phyloP scores from a whole-genome alignment of 1,140 invertebrate species.

The Halesus radiatus region DNA sequence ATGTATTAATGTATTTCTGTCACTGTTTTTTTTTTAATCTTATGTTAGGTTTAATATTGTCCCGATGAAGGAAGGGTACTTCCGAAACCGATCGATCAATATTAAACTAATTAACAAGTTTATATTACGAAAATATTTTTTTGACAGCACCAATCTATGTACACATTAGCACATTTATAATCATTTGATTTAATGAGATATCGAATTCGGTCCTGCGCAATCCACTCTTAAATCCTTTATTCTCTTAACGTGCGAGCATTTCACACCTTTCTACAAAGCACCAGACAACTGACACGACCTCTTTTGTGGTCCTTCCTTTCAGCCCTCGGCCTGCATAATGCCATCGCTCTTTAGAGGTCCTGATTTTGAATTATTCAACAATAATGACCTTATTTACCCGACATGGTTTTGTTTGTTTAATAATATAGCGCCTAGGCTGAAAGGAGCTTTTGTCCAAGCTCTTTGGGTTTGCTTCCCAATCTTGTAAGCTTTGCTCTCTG shows the following conservation, averaged over 20 bases:
- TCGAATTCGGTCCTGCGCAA: neutral
- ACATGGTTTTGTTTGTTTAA: constrained; percentile 35
- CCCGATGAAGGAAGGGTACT: too few relatives aligned
- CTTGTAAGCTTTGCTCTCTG: neutral
- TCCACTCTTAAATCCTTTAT: too few relatives aligned
- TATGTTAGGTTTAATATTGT: too few relatives aligned
- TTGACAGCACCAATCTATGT: too few relatives aligned
- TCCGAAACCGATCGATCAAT: too few relatives aligned
- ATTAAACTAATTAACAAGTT: too few relatives aligned
- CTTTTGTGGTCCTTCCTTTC: constrained; percentile 16
- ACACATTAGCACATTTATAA: too few relatives aligned
- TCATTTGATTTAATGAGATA: too few relatives aligned
- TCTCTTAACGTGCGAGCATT: constrained; percentile 25
- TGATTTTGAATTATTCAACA: neutral
- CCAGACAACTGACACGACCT: constrained; percentile 19
- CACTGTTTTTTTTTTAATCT: too few relatives aligned
- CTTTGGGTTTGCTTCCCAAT: too few relatives aligned
- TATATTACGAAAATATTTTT: too few relatives aligned
- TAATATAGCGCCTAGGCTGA: constrained; percentile 30
- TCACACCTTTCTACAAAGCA: constrained; percentile 21
- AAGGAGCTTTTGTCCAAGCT: neutral
- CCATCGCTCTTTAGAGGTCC: neutral
- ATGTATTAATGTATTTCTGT: too few relatives aligned
- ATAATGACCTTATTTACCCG: constrained; percentile 41
- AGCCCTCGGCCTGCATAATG: neutral